phyloP scores from a whole-genome alignment of 1,140 invertebrate species.

The Bombus polaris region DNA sequence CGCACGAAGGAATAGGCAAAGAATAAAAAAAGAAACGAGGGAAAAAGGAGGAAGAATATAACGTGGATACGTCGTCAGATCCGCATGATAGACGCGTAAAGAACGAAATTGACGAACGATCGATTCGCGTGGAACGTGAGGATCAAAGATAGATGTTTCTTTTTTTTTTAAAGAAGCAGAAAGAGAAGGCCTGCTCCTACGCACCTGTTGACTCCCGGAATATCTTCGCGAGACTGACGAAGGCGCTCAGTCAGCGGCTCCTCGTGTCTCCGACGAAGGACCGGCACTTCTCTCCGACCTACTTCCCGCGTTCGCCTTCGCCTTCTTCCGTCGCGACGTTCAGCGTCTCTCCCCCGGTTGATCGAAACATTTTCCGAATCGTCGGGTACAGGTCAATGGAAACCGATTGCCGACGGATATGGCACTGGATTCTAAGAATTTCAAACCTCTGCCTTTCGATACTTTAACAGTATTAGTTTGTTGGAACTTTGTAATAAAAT shows the following conservation, averaged over 20 bases:
- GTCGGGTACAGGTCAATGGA: neutral
- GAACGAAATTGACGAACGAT: neutral
- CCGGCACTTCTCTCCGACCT: conserved; percentile 78
- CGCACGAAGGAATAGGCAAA: neutral
- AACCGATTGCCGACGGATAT: neutral
- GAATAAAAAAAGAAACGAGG: neutral
- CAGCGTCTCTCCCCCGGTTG: conserved; percentile 30
- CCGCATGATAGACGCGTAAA: conserved; percentile 31
- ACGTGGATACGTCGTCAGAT: conserved; percentile 14
- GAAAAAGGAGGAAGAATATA: neutral
- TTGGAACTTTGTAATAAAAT: no score
- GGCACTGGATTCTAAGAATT: neutral
- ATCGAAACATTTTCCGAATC: conserved; percentile 3
- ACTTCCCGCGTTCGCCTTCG: conserved; percentile 69
- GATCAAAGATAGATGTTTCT: neutral
- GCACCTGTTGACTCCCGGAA: conserved; percentile 82
- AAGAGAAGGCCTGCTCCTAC: conserved; percentile 56
- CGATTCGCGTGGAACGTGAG: neutral
- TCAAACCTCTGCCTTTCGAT: neutral
- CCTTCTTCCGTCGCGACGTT: conserved; percentile 57
- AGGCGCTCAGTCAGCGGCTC: conserved; percentile 71
- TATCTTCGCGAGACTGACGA: conserved; percentile 82
- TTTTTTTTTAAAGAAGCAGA: conserved; percentile 1
- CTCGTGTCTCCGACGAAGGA: conserved; percentile 58
- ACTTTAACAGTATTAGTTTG: neutral